phyloP scores from a whole-genome alignment of 2,888 invertebrate species.

The Drosophila suboccidentalis region DNA sequence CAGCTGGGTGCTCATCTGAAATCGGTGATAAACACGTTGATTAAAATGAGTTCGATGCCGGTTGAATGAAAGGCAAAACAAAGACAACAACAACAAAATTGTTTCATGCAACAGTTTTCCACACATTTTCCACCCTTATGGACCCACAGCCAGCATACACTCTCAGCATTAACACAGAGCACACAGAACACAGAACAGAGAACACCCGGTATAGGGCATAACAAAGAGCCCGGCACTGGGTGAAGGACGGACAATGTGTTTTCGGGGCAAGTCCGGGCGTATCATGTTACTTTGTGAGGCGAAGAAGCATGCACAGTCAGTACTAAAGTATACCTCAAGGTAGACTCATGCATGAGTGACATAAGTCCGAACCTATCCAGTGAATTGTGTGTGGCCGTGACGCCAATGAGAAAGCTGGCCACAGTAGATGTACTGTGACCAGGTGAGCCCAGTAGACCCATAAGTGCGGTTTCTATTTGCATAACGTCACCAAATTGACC shows the following conservation, averaged over 20 bases:
- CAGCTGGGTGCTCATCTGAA: slow-evolving; percentile 39
- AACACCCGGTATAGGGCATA: slow-evolving; percentile 4
- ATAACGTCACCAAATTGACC: slow-evolving; percentile 24
- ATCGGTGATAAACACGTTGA: slow-evolving; percentile 39
- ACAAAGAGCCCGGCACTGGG: slow-evolving; percentile 31
- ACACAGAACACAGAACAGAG: background rate
- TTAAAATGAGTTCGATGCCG: slow-evolving; percentile 32
- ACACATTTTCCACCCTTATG: slow-evolving; percentile 33
- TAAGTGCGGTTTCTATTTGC: slow-evolving; percentile 27
- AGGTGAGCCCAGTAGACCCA: too few species aligned
- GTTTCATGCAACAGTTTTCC: slow-evolving; percentile 36
- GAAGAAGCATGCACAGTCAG: slow-evolving; percentile 51
- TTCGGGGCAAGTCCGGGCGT: slow-evolving; percentile 52
- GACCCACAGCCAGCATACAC: slow-evolving; percentile 14
- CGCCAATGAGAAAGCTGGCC: slow-evolving; percentile 41
- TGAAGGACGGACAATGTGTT: slow-evolving; percentile 36
- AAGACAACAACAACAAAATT: background rate
- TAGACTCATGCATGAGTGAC: slow-evolving; percentile 58
- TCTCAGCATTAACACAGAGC: background rate
- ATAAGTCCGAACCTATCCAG: slow-evolving; percentile 29
- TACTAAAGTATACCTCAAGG: slow-evolving; percentile 30
- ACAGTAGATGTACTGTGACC: too few species aligned
- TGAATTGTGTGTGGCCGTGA: slow-evolving; percentile 43
- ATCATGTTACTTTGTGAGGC: slow-evolving; percentile 70
- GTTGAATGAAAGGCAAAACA: slow-evolving; percentile 22